Evolutionary conservation across 2,888 invertebrate species (phyloP).

Genomic region (Drosophila trichaetosa): DNA sequence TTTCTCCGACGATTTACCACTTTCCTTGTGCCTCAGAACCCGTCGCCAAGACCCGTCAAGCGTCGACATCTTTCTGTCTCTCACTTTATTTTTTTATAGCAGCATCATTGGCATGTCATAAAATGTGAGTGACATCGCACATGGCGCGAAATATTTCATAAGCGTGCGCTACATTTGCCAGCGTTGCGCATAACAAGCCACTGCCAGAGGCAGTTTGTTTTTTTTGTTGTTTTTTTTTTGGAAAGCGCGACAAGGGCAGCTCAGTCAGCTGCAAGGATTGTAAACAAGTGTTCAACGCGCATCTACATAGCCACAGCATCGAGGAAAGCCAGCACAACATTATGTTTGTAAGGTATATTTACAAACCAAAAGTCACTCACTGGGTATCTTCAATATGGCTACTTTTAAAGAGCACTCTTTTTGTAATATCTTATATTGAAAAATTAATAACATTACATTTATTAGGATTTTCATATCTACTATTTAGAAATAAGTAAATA

Average conservation of each 20-base stretch:
- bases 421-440: neutral
- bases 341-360: neutral
- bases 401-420: neutral
- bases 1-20: constrained; percentile 43
- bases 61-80: constrained; percentile 51
- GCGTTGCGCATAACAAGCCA: constrained; percentile 62
- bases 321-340: constrained; percentile 12
- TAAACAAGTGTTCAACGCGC: constrained; percentile 59
- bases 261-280: constrained; percentile 63
- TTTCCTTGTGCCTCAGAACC: constrained; percentile 18
- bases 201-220: constrained; percentile 46
- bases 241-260: constrained; percentile 8
- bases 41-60: neutral
- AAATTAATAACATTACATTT: neutral
- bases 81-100: constrained; percentile 51
- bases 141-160: constrained; percentile 66
- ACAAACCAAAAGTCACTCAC: neutral
- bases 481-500: neutral
- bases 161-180: constrained; percentile 71
- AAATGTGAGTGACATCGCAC: constrained; percentile 72
- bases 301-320: constrained; percentile 12
- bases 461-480: neutral
- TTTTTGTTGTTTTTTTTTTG: neutral
- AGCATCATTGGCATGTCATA: constrained; percentile 78
- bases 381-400: neutral